phyloP scores from a whole-genome alignment of 2,113 vertebrate species.

The Smithornis capensis region DNA sequence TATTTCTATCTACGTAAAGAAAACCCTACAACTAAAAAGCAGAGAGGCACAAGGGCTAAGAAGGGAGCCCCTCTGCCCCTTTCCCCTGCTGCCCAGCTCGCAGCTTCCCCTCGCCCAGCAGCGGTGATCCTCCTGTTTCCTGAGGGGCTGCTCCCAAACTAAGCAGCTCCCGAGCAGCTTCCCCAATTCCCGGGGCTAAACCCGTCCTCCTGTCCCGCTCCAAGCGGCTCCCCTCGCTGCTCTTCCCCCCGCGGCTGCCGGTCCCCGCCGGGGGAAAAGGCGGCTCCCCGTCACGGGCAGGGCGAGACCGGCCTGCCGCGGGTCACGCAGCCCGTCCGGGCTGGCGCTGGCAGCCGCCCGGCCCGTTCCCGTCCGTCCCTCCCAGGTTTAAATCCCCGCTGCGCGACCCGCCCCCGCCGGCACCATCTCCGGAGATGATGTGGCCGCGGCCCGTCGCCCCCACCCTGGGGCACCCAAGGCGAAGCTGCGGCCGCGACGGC shows the following conservation, averaged over 20 bases:
- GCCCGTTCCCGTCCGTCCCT: neutral
- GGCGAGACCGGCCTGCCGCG: neutral
- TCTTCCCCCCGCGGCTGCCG: neutral
- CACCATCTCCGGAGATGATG: conserved; percentile 29
- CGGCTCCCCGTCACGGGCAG: neutral
- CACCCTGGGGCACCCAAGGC: neutral
- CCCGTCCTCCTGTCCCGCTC: neutral
- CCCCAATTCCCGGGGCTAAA: neutral
- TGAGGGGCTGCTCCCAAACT: neutral
- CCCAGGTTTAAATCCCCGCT: conserved; percentile 31
- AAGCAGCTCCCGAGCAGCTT: neutral
- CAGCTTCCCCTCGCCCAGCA: neutral
- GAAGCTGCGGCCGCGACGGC: neutral
- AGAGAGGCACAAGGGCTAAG: neutral
- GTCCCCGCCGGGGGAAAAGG: neutral
- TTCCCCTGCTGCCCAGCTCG: neutral
- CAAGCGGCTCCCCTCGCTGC: neutral
- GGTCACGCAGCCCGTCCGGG: neutral
- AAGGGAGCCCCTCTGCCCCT: neutral
- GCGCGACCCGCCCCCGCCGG: conserved; percentile 6
- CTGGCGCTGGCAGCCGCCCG: neutral
- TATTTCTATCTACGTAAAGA: neutral
- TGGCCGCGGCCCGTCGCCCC: conserved; percentile 6
- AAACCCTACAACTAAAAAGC: neutral
- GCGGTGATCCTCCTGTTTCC: neutral